Evolutionary conservation across 2,797 vertebrate species (phyloP).

Genomic region (Coluber constrictor): DNA sequence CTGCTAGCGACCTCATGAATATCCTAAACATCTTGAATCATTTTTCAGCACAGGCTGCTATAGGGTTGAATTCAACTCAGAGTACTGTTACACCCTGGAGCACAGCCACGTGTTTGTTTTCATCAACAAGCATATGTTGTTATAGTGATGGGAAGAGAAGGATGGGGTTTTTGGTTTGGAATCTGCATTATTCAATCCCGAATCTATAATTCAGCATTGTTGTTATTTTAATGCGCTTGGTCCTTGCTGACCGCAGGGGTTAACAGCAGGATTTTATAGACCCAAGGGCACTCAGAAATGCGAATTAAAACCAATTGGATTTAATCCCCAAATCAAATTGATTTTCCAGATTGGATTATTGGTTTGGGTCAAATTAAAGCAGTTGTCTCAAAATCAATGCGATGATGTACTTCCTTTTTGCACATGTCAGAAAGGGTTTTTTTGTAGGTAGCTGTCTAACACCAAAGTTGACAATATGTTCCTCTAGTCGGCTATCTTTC

Average conservation of each 20-base stretch:
- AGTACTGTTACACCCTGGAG: slow-evolving; percentile 16
- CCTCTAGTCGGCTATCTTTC: neutral
- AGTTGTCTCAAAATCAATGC: neutral
- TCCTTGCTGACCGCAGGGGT: no score
- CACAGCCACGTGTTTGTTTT: slow-evolving; percentile 27
- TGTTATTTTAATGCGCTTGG: neutral
- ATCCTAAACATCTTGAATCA: slow-evolving; percentile 47
- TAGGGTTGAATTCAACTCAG: slow-evolving; percentile 39
- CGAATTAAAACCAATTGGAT: neutral
- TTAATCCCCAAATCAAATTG: neutral
- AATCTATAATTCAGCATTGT: neutral
- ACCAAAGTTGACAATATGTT: neutral
- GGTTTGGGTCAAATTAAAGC: neutral
- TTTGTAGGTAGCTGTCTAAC: neutral
- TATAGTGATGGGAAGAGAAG: neutral
- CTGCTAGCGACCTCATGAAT: slow-evolving; percentile 39
- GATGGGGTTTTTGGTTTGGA: neutral
- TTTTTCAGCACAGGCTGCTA: slow-evolving; percentile 36
- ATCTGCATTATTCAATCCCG: neutral
- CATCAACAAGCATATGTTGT: neutral
- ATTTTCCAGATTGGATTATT: neutral
- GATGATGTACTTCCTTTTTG: neutral
- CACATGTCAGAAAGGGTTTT: neutral
- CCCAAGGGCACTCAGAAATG: neutral
- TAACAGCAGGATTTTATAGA: neutral